These are phyloP conservation scores for Toxotes lorentzi DNA, from an alignment of 2,797 vertebrate species.

Conservation along the genomic window DNA sequence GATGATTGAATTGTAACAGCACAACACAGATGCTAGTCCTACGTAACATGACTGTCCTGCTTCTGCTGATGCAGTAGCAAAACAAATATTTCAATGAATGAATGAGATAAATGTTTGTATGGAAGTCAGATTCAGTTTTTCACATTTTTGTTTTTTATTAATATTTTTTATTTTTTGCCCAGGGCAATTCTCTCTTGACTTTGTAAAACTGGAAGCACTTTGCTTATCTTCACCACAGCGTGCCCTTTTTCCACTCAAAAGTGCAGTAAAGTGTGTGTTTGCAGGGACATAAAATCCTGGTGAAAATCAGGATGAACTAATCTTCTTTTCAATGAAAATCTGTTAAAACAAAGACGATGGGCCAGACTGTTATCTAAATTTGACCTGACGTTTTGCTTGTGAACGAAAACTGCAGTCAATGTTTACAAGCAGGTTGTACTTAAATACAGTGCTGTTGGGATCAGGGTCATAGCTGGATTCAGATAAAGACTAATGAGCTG, in stretches of 20 bases:
- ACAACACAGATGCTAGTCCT: conserved; percentile 21
- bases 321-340: background rate
- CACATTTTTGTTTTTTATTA: background rate
- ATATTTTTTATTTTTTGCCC: background rate
- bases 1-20: conserved; percentile 7
- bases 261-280: background rate
- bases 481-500: conserved; percentile 44
- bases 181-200: background rate
- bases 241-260: background rate
- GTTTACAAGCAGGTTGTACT: conserved; percentile 7
- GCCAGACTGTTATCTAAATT: no score
- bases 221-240: background rate
- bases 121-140: background rate
- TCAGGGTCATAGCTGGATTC: conserved; percentile 31
- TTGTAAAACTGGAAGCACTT: background rate
- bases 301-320: background rate
- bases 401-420: conserved; percentile 12
- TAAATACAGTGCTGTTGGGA: conserved; percentile 13
- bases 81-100: background rate
- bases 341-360: background rate
- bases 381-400: conserved; percentile 29
- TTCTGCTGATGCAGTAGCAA: background rate
- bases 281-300: no score
- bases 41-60: background rate
- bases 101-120: background rate